phyloP scores from a whole-genome alignment of 1,140 invertebrate genomes.

The Ephestia elutella region DNA sequence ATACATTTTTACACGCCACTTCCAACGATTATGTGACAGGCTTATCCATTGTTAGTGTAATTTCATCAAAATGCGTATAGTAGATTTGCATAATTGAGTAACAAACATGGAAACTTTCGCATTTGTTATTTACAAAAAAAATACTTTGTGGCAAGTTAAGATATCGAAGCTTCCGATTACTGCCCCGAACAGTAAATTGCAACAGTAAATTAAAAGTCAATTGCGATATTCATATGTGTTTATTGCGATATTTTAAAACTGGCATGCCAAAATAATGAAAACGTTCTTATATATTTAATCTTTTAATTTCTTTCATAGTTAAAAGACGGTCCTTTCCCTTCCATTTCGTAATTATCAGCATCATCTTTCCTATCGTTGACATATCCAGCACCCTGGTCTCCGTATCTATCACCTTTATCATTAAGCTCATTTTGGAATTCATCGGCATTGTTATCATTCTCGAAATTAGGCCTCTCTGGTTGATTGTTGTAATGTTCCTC shows the following conservation, averaged over 20 bases:
- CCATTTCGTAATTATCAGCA: constrained; percentile 15
- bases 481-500: constrained; percentile 16
- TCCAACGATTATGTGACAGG: too few relatives aligned
- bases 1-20: too few relatives aligned
- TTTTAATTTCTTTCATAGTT: constrained; percentile 9
- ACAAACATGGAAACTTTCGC: too few relatives aligned
- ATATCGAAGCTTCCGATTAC: too few relatives aligned
- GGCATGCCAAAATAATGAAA: background rate
- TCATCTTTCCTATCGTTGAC: constrained; percentile 11
- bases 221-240: background rate
- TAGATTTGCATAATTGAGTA: too few relatives aligned
- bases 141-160: too few relatives aligned
- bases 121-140: too few relatives aligned
- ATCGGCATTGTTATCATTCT: constrained; percentile 7
- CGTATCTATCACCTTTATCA: constrained; percentile 17
- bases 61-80: too few relatives aligned
- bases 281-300: background rate
- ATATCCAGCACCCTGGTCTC: constrained; percentile 13
- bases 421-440: constrained; percentile 11
- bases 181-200: too few relatives aligned
- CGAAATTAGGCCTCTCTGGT: background rate
- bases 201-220: too few relatives aligned
- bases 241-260: background rate
- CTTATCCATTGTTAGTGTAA: too few relatives aligned
- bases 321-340: constrained; percentile 15